Evolutionary conservation across 2,888 invertebrate species (phyloP).

Genomic region (Epinotia demarniana): DNA sequence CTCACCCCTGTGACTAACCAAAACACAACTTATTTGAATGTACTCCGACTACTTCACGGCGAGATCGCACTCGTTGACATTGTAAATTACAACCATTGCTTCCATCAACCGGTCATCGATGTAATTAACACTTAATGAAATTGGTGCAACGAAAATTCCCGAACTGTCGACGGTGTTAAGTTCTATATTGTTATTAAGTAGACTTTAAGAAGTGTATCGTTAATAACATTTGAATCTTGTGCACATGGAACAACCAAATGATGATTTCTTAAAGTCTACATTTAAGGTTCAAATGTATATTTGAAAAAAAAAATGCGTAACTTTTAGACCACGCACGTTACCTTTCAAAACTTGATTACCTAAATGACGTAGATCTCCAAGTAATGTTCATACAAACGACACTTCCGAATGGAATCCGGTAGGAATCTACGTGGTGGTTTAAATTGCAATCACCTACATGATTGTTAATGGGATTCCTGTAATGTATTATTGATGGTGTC

Average conservation of each 20-base stretch:
- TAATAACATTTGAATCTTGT: slow-evolving; percentile 43
- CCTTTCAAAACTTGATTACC: slow-evolving; percentile 5
- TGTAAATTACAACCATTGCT: slow-evolving; percentile 83
- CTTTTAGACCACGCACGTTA: slow-evolving; percentile 19
- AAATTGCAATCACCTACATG: background rate
- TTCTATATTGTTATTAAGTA: slow-evolving; percentile 15
- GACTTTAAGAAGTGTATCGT: slow-evolving; percentile 44
- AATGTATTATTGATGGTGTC: no score
- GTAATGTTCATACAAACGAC: background rate
- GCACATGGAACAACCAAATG: slow-evolving; percentile 27
- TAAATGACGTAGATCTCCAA: background rate
- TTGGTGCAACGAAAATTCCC: slow-evolving; percentile 75
- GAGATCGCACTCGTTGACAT: slow-evolving; percentile 74
- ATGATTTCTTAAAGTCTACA: slow-evolving; percentile 37
- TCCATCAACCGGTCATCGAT: slow-evolving; percentile 74
- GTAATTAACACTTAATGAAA: slow-evolving; percentile 68
- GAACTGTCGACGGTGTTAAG: slow-evolving; percentile 26
- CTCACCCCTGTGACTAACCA: slow-evolving; percentile 82
- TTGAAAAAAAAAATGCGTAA: background rate
- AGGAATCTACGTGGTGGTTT: background rate
- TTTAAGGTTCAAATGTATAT: slow-evolving; percentile 13
- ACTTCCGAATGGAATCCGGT: no score
- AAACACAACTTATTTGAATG: slow-evolving; percentile 81
- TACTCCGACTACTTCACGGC: slow-evolving; percentile 77
- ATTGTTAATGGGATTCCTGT: no score